Evolutionary conservation across 2,888 invertebrate genomes (phyloP).

Genomic region (Stenolophus ochropezus): DNA sequence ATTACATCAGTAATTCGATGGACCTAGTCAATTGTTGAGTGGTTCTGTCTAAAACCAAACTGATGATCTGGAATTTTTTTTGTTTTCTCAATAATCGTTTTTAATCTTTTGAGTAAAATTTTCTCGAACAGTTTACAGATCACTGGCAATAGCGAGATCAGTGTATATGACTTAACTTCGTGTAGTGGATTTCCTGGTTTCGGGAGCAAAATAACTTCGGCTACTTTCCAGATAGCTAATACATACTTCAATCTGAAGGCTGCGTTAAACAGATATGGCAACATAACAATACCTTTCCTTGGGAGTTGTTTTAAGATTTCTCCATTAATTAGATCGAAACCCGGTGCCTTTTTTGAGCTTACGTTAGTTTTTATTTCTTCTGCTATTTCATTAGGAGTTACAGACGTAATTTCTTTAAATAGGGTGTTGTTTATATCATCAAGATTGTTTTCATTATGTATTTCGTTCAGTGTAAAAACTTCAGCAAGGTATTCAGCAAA

Average conservation of each 20-base stretch:
- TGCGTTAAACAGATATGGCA: too few species aligned
- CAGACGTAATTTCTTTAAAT: constrained; percentile 51
- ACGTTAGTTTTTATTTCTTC: constrained; percentile 49
- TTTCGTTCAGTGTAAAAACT: constrained; percentile 60
- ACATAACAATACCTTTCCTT: too few species aligned
- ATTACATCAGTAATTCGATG: constrained; percentile 58
- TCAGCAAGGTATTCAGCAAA: constrained; percentile 62
- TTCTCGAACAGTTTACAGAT: constrained; percentile 33
- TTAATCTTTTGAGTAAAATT: constrained; percentile 60
- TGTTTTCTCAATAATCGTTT: constrained; percentile 18
- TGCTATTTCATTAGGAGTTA: constrained; percentile 20
- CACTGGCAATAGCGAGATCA: too few species aligned
- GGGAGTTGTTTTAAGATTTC: too few species aligned
- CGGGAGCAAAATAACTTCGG: too few species aligned
- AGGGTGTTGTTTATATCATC: constrained; percentile 44
- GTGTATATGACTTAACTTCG: too few species aligned
- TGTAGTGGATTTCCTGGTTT: too few species aligned
- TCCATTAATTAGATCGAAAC: too few species aligned
- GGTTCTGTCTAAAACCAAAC: constrained; percentile 60
- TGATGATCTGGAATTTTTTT: constrained; percentile 60
- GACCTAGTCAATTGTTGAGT: constrained; percentile 61
- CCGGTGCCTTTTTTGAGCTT: too few species aligned
- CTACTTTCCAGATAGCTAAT: too few species aligned
- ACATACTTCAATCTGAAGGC: too few species aligned
- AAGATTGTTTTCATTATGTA: neutral